Base-by-base conservation (phyloP, 2,797 vertebrate species). In the Necrosyrtes monachus region DNA sequence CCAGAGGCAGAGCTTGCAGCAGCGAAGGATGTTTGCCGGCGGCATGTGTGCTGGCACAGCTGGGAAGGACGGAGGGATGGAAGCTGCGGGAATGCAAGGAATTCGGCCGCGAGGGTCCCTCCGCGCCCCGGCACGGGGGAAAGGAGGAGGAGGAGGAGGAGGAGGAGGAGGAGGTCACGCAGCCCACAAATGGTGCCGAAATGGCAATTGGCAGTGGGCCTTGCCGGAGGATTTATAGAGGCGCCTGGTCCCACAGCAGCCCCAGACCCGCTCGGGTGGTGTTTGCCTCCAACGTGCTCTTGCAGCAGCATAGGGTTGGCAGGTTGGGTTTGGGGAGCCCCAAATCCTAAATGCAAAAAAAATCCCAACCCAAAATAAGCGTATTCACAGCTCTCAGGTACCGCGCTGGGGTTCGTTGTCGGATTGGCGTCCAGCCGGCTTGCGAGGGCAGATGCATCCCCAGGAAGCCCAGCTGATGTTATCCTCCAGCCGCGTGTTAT, bases 41-140 rank as follows among this genome's bases (percentile, higher is more conserved):
- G 2, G 53, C 76, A 51, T 17, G 3, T 12, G 22, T 57, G 62
- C 54, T 33, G 64, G 67, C 70, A 72, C 56, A 35, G 95, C 86
- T 57, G 69, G 74, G 41, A 88, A 92, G 92, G 92, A 90, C 51
- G 35, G 91, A 93, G 91, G 95, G 96, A 95, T 57, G 88, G 92
- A 94, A 75, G 79, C 92, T 88, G 76, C 20, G 93, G 96, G 97
- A 97, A 97, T 96, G 72, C 65, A 18, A 92, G 97, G 97, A 98
- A 97, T 98, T 93, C 0, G 3, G 53, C 94, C 23, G 0, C 24
- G 12, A 92, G 93, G 87, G 82, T 96, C 91, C 63, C 88, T 81
- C 45, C 1, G 2, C 3, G 28, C 57, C 80, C 33, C 11, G 0
- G 51, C 63, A n/a, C 7, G 1, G 31, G 46, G 33, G 35, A 4